Evolutionary conservation across 2,888 invertebrate species (phyloP).

Genomic region (Exephanes ischioxanthus): DNA sequence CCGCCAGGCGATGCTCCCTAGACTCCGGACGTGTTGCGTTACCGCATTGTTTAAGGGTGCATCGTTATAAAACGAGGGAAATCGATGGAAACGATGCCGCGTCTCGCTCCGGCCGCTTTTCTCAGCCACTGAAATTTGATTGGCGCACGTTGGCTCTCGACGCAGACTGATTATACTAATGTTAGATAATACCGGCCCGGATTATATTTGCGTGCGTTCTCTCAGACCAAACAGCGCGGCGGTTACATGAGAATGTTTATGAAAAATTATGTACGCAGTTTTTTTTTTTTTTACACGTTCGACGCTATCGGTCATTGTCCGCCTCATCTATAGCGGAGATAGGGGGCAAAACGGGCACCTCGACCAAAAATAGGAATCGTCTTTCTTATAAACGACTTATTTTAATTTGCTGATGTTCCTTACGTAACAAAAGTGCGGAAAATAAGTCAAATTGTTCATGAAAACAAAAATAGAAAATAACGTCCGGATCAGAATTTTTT

Average conservation of each 20-base stretch:
- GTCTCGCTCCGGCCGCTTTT: constrained; percentile 16
- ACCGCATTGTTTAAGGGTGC: constrained; percentile 48
- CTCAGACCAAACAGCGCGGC: not conserved
- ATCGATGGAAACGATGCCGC: constrained; percentile 50
- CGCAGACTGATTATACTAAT: not conserved
- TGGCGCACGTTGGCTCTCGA: not conserved
- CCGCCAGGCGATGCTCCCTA: not conserved
- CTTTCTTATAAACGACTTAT: no score
- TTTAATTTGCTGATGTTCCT: no score
- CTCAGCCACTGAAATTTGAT: constrained; percentile 30
- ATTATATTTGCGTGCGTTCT: not conserved
- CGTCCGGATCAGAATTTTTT: no score
- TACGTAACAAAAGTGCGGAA: no score
- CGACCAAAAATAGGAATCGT: no score
- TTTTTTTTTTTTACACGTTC: not conserved
- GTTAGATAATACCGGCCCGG: not conserved
- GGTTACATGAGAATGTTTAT: not conserved
- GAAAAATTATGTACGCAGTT: not conserved
- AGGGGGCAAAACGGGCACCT: no score
- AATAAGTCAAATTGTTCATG: no score
- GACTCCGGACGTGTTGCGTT: constrained; percentile 31
- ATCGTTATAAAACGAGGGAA: constrained; percentile 53
- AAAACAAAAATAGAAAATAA: no score
- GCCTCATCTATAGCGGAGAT: no score
- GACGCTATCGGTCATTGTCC: no score